A percentile compares a stretch with the other conserved stretches of the same genome.
Conservation (phyloP, 2,888 invertebrate genomes). For the Stenotaenia linearis region DNA sequence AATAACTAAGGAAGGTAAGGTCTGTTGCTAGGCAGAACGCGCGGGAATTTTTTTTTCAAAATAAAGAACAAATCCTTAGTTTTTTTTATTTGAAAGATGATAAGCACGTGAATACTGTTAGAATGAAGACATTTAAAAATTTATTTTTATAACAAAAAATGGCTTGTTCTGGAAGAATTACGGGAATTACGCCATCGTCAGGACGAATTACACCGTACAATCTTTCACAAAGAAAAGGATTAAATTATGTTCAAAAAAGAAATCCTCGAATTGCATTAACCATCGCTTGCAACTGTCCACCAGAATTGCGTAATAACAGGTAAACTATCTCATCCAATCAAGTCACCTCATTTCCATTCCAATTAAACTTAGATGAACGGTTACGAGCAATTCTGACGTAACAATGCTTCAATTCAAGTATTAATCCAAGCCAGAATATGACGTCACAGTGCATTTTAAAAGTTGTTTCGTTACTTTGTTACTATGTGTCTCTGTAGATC, state of each 20-base stretch:
- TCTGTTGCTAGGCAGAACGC: neutral
- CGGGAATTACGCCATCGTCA: neutral
- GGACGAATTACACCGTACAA: neutral
- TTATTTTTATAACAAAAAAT: neutral
- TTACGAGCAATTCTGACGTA: neutral
- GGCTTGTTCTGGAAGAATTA: neutral
- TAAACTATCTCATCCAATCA: no score
- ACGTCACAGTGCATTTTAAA: neutral
- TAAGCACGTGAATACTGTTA: neutral
- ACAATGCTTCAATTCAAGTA: neutral
- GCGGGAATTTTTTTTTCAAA: neutral
- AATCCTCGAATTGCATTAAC: neutral
- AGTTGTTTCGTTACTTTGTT: neutral
- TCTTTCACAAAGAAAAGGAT: neutral
- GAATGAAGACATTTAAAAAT: no score
- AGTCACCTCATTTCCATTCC: no score
- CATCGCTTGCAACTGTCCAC: neutral
- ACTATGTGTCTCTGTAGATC: neutral
- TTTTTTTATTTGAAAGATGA: neutral
- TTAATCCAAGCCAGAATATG: neutral
- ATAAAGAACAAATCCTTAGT: neutral
- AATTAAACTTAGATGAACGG: no score
- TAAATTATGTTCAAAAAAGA: neutral
- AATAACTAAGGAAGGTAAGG: no score
- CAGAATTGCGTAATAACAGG: neutral